Base-by-base conservation (phyloP, 2,113 vertebrate species). In the Scomber scombrus region DNA sequence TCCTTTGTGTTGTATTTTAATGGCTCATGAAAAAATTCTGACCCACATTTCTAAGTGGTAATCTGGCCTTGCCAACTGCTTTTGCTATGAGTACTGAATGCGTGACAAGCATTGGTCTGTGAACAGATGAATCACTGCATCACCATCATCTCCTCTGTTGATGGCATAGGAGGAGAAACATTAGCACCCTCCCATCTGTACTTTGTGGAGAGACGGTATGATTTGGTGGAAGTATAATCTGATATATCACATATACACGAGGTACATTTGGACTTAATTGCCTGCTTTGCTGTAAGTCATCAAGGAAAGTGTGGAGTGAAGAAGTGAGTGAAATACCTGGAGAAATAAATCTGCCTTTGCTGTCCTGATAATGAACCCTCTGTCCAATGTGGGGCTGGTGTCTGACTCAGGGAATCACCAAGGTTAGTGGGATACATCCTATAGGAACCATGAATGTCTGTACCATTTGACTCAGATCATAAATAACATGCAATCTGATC, bases 51-150 rank as follows among this genome's bases (percentile, higher is more conserved):
- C 16, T 12, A 61, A 71, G 47, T 40, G 64, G 3, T 52, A 7
- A 5, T 52, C 58, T 61, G 54, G 71, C 65, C 23, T 55, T 14
- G 2, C 60, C 18, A 63, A 65, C 51, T 67, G 15, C 18, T 58
- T 15, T 61, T 49, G 29, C 55, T 21, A 12, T 76, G 55, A 80
- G 67, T 18, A 52, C n/a, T 47, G 58, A 16, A 47, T 60, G 18
- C 5, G 6, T 58, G 80, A 78, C 46, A n/a, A 63, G 56, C 55
- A 12, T 19, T 21, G 65, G 34, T 23, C 64, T 19, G 12, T 54
- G 52, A 78, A 40, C 21, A 49, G 31, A 80, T 85, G 65, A 89
- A 74, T 82, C 21, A 40, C 19, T 57, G 15, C 26, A 34, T 83
- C 73, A 51, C 51, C 23, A 21, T 61, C 40, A 54, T 64, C 40